Evolutionary conservation across 2,888 invertebrate species (phyloP).

Genomic region (Eupithecia subumbrata): DNA sequence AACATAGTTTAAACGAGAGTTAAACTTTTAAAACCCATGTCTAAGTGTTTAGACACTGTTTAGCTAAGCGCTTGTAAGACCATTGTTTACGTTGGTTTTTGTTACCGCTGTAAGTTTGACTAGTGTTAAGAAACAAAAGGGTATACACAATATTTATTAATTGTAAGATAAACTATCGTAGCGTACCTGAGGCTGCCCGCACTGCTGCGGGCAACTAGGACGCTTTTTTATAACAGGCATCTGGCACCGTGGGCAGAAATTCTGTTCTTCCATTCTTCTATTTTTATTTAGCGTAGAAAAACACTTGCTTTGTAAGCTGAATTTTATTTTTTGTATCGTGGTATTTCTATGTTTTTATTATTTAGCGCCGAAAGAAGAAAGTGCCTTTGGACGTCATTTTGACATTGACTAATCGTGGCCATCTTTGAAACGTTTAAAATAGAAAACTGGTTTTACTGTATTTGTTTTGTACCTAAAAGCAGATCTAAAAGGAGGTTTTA

Average conservation of each 20-base stretch:
- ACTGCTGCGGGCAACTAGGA: conserved; percentile 65
- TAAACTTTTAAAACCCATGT: too few species aligned
- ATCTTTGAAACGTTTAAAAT: neutral
- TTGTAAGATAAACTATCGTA: neutral
- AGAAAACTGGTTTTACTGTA: neutral
- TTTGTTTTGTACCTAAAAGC: neutral
- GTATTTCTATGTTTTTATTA: neutral
- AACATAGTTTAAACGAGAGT: too few species aligned
- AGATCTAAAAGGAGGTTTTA: neutral
- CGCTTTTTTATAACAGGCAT: conserved; percentile 56
- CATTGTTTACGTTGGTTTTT: too few species aligned
- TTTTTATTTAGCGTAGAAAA: neutral
- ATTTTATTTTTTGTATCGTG: neutral
- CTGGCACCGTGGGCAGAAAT: conserved; percentile 58
- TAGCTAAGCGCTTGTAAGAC: too few species aligned
- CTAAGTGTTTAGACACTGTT: too few species aligned
- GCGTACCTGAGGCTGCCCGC: conserved; percentile 56
- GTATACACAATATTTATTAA: neutral
- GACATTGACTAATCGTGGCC: neutral
- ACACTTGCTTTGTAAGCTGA: neutral
- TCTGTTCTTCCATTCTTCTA: conserved; percentile 1
- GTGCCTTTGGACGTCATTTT: neutral
- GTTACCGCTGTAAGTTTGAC: too few species aligned
- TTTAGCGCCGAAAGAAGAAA: conserved; percentile 1
- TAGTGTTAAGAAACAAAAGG: too few species aligned